phyloP scores from a whole-genome alignment of 64 coral and sea anemone genomes.

The Montipora cactus region DNA sequence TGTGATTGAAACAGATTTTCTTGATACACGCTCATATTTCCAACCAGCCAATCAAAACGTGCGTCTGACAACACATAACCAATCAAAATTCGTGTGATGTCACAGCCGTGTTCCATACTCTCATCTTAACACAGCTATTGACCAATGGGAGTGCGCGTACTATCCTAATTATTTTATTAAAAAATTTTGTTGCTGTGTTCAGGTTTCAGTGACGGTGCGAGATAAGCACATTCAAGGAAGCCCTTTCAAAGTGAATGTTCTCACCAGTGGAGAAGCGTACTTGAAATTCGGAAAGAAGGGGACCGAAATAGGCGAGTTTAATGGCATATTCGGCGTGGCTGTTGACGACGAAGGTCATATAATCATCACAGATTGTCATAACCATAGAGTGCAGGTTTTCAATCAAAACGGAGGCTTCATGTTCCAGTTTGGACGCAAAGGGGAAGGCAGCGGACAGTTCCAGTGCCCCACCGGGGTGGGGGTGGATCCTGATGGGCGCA shows the following conservation, averaged over 20 bases:
- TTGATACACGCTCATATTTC: too few species aligned
- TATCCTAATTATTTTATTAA: background rate
- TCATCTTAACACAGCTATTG: too few species aligned
- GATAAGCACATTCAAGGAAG: conserved; percentile 99
- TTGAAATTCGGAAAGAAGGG: conserved; percentile 97
- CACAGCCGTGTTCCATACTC: too few species aligned
- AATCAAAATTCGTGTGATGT: too few species aligned
- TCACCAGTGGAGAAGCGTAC: conserved; percentile 86
- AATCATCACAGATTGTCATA: conserved; percentile 97
- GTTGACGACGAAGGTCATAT: conserved; percentile 95
- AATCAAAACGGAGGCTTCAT: conserved; percentile 92
- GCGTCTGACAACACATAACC: too few species aligned
- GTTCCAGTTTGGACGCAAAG: conserved; percentile 99
- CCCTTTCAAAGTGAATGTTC: conserved; percentile 94
- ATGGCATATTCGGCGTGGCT: conserved; percentile 98
- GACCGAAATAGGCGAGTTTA: conserved; percentile 92
- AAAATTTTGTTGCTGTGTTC: background rate
- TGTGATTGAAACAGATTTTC: too few species aligned
- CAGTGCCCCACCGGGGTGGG: conserved; percentile 98
- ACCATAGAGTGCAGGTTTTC: conserved; percentile 97
- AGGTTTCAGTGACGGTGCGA: conserved; percentile 97
- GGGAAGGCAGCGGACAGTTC: conserved; percentile 96
- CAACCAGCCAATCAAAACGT: too few species aligned
- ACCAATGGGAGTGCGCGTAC: too few species aligned
- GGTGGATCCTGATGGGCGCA: conserved; percentile 90